Evolutionary conservation across 2,888 invertebrate species (phyloP).

Genomic region (Pachymerium ferrugineum): DNA sequence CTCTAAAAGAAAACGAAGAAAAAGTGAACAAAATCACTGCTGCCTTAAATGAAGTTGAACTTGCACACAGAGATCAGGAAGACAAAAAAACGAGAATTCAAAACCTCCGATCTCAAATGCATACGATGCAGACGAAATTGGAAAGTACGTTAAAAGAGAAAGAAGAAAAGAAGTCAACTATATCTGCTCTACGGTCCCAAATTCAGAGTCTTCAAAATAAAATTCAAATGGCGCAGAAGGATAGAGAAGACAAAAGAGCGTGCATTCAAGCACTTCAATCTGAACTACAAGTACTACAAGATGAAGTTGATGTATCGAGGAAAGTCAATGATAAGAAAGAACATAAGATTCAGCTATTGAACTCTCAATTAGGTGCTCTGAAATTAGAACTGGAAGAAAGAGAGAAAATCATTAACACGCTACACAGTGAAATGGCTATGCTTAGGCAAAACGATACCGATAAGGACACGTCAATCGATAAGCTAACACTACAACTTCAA

Average conservation of each 20-base stretch:
- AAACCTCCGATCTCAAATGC: conserved; percentile 30
- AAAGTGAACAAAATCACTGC: neutral
- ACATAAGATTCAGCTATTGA: conserved; percentile 29
- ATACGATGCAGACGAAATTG: conserved; percentile 20
- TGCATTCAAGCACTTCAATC: conserved; percentile 31
- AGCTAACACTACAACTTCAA: neutral
- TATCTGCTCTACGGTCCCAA: conserved; percentile 9
- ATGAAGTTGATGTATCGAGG: conserved; percentile 27
- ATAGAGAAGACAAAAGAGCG: conserved; percentile 30
- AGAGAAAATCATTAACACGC: conserved; percentile 27
- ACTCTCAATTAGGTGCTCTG: neutral
- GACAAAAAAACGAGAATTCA: conserved; percentile 31
- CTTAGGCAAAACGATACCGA: neutral
- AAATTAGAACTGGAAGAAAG: conserved; percentile 7
- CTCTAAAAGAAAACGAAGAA: conserved; percentile 17
- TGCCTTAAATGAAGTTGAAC: neutral
- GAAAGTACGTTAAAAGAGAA: conserved; percentile 31
- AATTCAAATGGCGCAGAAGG: conserved; percentile 21
- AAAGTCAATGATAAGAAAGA: conserved; percentile 29
- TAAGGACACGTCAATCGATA: neutral
- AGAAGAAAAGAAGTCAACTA: conserved; percentile 31
- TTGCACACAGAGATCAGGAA: conserved; percentile 27
- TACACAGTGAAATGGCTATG: conserved; percentile 10
- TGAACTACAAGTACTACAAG: conserved; percentile 31
- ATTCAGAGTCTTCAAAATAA: conserved; percentile 31